phyloP scores from a whole-genome alignment of 2,888 invertebrate genomes.

The Cyrtodaria siliqua region DNA sequence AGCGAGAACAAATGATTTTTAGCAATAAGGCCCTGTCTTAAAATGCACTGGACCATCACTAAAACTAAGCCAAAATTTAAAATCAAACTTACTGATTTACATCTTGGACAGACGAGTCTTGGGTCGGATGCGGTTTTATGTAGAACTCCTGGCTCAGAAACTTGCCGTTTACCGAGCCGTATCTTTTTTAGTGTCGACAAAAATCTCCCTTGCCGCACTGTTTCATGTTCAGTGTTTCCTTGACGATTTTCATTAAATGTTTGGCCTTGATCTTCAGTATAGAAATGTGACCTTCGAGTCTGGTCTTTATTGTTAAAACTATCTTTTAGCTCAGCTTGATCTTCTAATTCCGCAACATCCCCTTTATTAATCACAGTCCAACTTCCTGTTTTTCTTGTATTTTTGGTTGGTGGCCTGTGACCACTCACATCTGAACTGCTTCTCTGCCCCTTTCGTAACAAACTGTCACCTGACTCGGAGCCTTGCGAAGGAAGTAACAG shows the following conservation, averaged over 20 bases:
- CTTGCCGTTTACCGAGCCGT: conserved; percentile 46
- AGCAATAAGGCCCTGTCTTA: no score
- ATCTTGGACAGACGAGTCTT: conserved; percentile 55
- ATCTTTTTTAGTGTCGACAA: conserved; percentile 66
- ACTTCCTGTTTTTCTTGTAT: conserved; percentile 28
- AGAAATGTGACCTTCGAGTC: no score
- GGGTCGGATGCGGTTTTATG: neutral
- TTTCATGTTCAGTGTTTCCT: conserved; percentile 8
- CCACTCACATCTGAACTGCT: conserved; percentile 18
- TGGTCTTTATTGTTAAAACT: no score
- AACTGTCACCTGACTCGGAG: no score
- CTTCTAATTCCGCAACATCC: conserved; percentile 29
- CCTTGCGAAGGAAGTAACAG: no score
- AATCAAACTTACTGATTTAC: conserved; percentile 68
- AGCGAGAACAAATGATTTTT: no score
- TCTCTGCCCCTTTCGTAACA: no score
- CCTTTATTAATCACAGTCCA: conserved; percentile 47
- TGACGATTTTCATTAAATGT: neutral
- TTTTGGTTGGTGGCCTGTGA: neutral
- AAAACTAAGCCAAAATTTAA: no score
- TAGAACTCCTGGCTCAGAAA: conserved; percentile 34
- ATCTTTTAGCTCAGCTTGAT: neutral
- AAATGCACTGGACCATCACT: no score
- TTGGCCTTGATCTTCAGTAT: neutral
- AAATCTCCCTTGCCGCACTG: conserved; percentile 36